Conservation (phyloP, 1,140 invertebrate genomes). For the Drosophila albomicans region DNA sequence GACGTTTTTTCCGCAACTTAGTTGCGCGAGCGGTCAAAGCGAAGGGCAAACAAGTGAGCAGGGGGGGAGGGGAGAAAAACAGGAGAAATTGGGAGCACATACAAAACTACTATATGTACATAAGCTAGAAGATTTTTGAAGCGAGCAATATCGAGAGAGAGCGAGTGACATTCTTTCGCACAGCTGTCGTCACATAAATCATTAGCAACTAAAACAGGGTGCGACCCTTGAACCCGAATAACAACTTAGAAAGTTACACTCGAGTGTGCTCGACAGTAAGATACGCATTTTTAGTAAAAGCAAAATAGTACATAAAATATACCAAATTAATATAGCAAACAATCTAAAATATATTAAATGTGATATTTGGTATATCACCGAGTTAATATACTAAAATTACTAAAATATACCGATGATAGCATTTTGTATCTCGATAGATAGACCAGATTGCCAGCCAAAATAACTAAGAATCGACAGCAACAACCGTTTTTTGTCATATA, state of each 20-base stretch:
- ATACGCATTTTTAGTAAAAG: too few relatives aligned
- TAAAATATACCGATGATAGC: too few relatives aligned
- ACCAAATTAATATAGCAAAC: background rate
- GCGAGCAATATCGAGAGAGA: slow-evolving; percentile 31
- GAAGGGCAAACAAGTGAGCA: background rate
- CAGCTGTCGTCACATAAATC: slow-evolving; percentile 81
- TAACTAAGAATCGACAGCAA: too few relatives aligned
- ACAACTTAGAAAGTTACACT: too few relatives aligned
- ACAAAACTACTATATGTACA: slow-evolving; percentile 19
- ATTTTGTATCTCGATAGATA: too few relatives aligned
- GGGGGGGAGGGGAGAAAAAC: background rate
- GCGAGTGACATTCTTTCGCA: slow-evolving; percentile 62
- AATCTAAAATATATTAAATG: too few relatives aligned
- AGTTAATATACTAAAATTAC: too few relatives aligned
- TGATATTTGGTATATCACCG: too few relatives aligned
- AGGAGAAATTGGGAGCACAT: slow-evolving; percentile 3
- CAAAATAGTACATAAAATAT: too few relatives aligned
- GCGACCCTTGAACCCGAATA: background rate
- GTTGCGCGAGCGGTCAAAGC: slow-evolving; percentile 9
- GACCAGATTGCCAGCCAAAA: too few relatives aligned
- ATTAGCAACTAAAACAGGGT: slow-evolving; percentile 65
- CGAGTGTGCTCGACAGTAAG: too few relatives aligned
- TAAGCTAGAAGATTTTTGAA: slow-evolving; percentile 53
- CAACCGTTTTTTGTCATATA: too few relatives aligned
- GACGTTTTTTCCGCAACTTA: slow-evolving; percentile 36